These are phyloP conservation scores for Plumapathes pennacea DNA, from an alignment of 92 coral and sea anemone genomes.

Conservation along the genomic window DNA sequence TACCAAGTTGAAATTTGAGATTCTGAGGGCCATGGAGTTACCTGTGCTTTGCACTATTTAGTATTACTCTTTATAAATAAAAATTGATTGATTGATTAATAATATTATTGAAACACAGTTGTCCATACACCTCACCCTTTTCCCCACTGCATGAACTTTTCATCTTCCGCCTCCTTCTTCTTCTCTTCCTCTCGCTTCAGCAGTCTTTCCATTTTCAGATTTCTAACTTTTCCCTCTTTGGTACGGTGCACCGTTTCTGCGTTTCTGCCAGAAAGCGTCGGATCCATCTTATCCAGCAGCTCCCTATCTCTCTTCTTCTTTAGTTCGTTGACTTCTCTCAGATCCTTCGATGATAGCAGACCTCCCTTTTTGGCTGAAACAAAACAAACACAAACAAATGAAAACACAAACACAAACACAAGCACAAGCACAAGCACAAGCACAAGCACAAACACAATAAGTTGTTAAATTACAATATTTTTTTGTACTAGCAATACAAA, in stretches of 20 bases:
- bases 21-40: no score
- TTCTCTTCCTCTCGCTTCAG: conserved; percentile 79
- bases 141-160: conserved; percentile 90
- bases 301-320: conserved; percentile 65
- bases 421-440: no score
- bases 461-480: no score
- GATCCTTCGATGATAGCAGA: conserved; percentile 73
- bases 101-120: no score
- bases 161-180: conserved; percentile 80
- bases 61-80: no score
- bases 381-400: background rate
- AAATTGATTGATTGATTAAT: no score
- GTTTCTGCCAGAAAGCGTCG: conserved; percentile 61
- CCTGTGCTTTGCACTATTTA: no score
- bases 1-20: no score
- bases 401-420: no score
- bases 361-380: conserved; percentile 61
- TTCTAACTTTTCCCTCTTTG: conserved; percentile 73
- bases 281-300: conserved; percentile 75
- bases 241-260: conserved; percentile 94
- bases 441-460: no score
- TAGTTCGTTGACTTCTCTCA: conserved; percentile 64
- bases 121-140: conserved; percentile 88
- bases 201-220: conserved; percentile 65
- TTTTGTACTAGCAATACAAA: no score